phyloP scores from a whole-genome alignment of 2,888 invertebrate genomes.

The Ametastegia equiseti region DNA sequence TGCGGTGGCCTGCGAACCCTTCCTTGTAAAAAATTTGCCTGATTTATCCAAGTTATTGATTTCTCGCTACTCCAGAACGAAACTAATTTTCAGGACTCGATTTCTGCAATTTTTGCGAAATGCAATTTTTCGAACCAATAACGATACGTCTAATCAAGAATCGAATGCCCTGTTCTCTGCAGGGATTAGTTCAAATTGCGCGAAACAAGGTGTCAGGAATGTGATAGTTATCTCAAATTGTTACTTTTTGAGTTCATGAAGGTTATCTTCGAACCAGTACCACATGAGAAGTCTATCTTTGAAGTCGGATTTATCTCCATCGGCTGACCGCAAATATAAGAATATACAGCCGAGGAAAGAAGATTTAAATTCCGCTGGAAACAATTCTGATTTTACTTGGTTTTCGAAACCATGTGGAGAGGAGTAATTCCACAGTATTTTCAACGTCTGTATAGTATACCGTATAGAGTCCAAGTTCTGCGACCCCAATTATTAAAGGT shows the following conservation, averaged over 20 bases:
- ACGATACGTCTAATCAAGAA: constrained; percentile 4
- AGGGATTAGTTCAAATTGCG: background rate
- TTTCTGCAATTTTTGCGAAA: background rate
- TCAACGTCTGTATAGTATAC: background rate
- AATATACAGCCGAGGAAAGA: too few species aligned
- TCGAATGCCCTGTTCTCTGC: background rate
- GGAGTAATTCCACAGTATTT: background rate
- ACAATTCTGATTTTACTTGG: too few species aligned
- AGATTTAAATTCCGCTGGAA: too few species aligned
- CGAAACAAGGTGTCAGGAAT: background rate
- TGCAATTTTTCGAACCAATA: background rate
- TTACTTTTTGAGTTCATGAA: too few species aligned
- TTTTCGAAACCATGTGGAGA: background rate
- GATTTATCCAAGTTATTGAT: too few species aligned
- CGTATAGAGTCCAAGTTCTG: background rate
- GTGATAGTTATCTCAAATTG: background rate
- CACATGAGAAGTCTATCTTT: too few species aligned
- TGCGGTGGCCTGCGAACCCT: too few species aligned
- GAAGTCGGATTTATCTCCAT: too few species aligned
- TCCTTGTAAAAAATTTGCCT: too few species aligned
- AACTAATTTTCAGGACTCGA: background rate
- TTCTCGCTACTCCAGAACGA: background rate
- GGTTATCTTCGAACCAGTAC: too few species aligned
- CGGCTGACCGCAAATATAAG: too few species aligned
- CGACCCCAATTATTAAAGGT: background rate